These are phyloP conservation scores for Brachionus asplanchnoidis DNA, from an alignment of 1,140 invertebrate species.

Conservation along the genomic window DNA sequence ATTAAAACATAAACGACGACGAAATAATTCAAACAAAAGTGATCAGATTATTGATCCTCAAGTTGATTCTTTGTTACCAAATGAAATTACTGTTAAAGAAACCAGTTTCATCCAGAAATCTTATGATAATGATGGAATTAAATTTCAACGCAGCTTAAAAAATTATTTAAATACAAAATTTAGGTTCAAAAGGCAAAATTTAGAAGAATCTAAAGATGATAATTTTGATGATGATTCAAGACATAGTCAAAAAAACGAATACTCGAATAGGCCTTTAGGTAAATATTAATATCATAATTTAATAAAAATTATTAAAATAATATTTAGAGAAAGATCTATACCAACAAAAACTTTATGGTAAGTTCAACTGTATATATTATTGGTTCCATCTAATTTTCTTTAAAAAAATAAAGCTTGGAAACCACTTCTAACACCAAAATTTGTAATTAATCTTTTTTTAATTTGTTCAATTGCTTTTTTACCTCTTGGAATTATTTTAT, in stretches of 20 bases:
- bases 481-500: constrained; percentile 78
- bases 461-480: constrained; percentile 93
- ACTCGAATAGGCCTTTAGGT: background rate
- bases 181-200: background rate
- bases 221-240: background rate
- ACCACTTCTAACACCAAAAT: constrained; percentile 93
- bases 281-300: background rate
- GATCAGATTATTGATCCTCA: background rate
- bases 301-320: background rate
- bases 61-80: background rate
- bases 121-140: background rate
- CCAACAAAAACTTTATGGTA: background rate
- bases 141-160: background rate
- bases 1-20: background rate
- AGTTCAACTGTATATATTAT: background rate
- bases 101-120: background rate
- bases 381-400: background rate
- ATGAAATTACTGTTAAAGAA: background rate
- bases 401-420: constrained; percentile 72
- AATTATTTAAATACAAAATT: background rate
- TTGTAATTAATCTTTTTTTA: constrained; percentile 92
- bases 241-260: background rate
- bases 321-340: constrained; percentile 1
- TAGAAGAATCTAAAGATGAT: background rate
- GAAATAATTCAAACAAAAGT: background rate